These are phyloP conservation scores for Bubo scandiacus DNA, from an alignment of 2,113 vertebrate genomes.

Conservation along the genomic window DNA sequence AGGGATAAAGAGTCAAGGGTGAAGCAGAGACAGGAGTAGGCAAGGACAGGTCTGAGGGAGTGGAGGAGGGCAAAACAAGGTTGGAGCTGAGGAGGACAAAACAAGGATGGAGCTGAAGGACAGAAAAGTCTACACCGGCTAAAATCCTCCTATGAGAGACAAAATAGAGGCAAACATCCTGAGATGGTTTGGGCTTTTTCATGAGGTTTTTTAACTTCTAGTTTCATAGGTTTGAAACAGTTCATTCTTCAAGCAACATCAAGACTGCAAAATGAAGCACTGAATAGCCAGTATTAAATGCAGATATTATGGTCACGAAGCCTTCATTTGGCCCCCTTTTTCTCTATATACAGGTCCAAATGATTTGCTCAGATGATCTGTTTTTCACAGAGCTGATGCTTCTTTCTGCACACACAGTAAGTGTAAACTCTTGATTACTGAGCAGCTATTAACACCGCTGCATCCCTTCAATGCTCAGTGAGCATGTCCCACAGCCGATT, in stretches of 20 bases:
- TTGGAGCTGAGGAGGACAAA: neutral
- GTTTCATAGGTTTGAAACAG: neutral
- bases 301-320: neutral
- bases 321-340: neutral
- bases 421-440: neutral
- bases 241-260: neutral
- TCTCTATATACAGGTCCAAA: neutral
- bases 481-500: neutral
- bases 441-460: neutral
- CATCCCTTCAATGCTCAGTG: neutral
- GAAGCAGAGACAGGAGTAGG: neutral
- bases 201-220: neutral
- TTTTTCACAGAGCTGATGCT: accelerated
- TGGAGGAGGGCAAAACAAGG: neutral
- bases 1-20: neutral
- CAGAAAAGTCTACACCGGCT: neutral
- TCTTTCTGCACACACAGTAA: neutral
- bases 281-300: neutral
- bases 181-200: accelerated
- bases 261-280: neutral
- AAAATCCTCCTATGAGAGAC: neutral
- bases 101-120: neutral
- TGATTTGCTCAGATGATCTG: neutral
- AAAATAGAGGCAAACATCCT: neutral
- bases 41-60: neutral